Evolutionary conservation across 2,113 vertebrate species (phyloP), one percentile per base, ranked within the genome.

Genomic region (Lagopus muta): DNA sequence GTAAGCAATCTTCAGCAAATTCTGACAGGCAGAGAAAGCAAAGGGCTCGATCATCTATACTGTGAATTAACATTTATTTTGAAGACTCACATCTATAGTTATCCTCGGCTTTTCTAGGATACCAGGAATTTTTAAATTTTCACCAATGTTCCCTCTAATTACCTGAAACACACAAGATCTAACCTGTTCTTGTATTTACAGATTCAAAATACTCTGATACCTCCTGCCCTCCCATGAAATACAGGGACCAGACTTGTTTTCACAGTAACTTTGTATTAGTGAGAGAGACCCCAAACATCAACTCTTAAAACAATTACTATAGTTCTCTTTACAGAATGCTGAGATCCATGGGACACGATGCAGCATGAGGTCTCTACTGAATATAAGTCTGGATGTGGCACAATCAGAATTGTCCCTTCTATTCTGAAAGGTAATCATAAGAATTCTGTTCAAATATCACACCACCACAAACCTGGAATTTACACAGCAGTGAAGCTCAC

Each of bases 321-420:
- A 61, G 28, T 8, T 36, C 32, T 48, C 21, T 60, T 38, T 24
- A 52, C 7, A 27, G 50, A 17, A 32, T 66, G 7, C 10, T 24
- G 52, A 45, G 11, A 73, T 34, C 30, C 16, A 6, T 27, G 34
- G 74, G 32, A 74, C 83, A 60, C 10, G 4, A 55, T 30, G 47
- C 48, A 57, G 17, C 27, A 79, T 13, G 10, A 78, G 6, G 12
- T 50, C 73, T 50, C 45, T 76, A 48, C 3, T 34, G 12, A 91
- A 45, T 10, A 11, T 0, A 0, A 71, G 32, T 43, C 80, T 21
- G 77, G 15, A 48, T 36, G 1, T 6, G 52, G 7, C 10, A 2
- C 48, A 61, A 61, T 73, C 43, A 70, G 30, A 90, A 70, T 11
- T 36, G 45, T 7, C 45, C 6, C 2, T 40, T 89, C 67, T 62